A percentile compares a stretch with the other conserved stretches of the same genome.
These are phyloP conservation scores for Lasioglossum oenotherae DNA, from an alignment of 2,888 invertebrate species.

Conservation along the genomic window DNA sequence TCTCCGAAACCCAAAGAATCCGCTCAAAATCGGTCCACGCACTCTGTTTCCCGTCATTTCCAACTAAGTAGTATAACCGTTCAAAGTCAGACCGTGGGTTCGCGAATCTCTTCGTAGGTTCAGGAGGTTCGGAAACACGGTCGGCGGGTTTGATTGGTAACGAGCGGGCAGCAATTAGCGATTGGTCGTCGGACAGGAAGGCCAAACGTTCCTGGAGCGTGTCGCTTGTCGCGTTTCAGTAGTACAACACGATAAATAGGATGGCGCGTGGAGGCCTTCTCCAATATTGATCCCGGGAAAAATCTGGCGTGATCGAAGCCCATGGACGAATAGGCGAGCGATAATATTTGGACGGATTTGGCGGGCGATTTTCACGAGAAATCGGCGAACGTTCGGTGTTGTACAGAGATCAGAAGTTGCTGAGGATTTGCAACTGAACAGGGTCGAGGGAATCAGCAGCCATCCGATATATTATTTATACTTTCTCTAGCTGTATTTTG, in stretches of 20 bases:
- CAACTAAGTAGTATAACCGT: background rate
- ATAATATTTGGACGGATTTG: slow-evolving; percentile 1
- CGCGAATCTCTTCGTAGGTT: background rate
- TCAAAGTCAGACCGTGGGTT: background rate
- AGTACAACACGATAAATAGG: slow-evolving; percentile 44
- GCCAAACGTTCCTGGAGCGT: background rate
- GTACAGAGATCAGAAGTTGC: background rate
- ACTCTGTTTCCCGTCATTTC: background rate
- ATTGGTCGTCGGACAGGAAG: background rate
- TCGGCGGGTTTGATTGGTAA: background rate
- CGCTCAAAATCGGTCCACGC: background rate
- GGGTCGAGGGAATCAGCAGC: too few species aligned
- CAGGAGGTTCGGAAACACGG: background rate
- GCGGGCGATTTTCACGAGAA: background rate
- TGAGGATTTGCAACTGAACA: background rate
- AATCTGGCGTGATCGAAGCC: background rate
- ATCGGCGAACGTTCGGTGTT: background rate
- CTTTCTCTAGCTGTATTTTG: too few species aligned
- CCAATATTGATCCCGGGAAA: background rate
- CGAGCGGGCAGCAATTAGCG: background rate
- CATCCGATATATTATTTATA: background rate
- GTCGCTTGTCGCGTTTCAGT: slow-evolving; percentile 27
- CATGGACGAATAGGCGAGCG: background rate
- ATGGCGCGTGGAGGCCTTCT: slow-evolving; percentile 1
- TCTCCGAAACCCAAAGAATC: background rate